Evolutionary conservation across 2,797 vertebrate species (phyloP).

Genomic region (Melanotaenia trifasciata): DNA sequence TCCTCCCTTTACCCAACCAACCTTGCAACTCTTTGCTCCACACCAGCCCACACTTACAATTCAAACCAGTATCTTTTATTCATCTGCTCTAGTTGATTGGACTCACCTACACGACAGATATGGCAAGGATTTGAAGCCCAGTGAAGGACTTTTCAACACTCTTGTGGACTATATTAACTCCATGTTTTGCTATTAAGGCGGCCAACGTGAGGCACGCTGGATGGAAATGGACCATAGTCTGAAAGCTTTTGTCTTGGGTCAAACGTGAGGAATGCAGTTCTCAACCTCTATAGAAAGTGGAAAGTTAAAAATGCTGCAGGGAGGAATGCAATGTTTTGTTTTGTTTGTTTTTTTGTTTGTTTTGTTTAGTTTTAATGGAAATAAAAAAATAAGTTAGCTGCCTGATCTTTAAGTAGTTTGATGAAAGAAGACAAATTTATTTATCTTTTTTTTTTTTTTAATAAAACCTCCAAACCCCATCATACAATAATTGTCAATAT

Average conservation of each 20-base stretch:
- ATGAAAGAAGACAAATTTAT: neutral
- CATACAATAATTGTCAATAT: conserved; percentile 7
- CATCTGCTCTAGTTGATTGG: conserved; percentile 72
- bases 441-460: neutral
- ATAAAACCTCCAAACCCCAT: neutral
- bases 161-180: conserved; percentile 35
- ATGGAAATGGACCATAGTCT: conserved; percentile 6
- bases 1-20: conserved; percentile 34
- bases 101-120: conserved; percentile 42
- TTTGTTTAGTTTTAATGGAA: no score
- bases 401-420: neutral
- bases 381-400: neutral
- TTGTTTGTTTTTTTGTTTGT: no score
- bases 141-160: conserved; percentile 46
- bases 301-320: conserved; percentile 5
- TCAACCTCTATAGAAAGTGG: neutral
- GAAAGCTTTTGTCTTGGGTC: conserved; percentile 5
- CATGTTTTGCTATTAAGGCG: conserved; percentile 19
- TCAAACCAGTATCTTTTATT: conserved; percentile 74
- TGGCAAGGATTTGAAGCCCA: conserved; percentile 31
- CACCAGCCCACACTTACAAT: conserved; percentile 61
- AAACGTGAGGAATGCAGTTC: conserved; percentile 5
- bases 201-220: neutral
- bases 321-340: neutral
- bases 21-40: conserved; percentile 40